A percentile compares a stretch with the other conserved stretches of the same genome.
Evolutionary conservation across 1,140 invertebrate genomes (phyloP).

Genomic region (Ostrea denselamellosa): DNA sequence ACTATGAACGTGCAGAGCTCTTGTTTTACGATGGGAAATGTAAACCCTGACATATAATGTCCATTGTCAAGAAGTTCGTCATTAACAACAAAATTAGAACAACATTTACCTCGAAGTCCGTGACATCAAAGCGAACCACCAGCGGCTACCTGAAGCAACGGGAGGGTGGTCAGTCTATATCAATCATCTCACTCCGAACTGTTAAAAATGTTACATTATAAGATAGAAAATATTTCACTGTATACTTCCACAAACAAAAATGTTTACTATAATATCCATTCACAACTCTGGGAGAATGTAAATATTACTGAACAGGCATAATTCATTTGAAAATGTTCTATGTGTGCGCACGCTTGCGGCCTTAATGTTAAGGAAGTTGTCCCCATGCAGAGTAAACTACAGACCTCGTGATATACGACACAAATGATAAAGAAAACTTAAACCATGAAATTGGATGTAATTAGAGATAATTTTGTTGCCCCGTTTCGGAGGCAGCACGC

Average conservation of each 20-base stretch:
- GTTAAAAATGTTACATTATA: neutral
- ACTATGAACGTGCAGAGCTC: too few relatives aligned
- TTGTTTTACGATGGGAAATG: too few relatives aligned
- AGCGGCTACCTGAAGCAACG: slow-evolving; percentile 6
- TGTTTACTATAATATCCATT: too few relatives aligned
- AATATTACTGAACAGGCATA: too few relatives aligned
- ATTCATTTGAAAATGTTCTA: too few relatives aligned
- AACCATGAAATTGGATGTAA: slow-evolving; percentile 28
- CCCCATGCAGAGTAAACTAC: neutral
- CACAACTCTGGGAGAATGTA: too few relatives aligned
- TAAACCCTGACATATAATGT: neutral
- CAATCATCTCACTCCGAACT: slow-evolving; percentile 14
- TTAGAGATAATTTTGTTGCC: neutral
- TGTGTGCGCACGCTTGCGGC: too few relatives aligned
- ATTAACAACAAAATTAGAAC: neutral
- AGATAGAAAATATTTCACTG: too few relatives aligned
- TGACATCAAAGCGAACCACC: slow-evolving; percentile 16
- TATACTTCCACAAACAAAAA: too few relatives aligned
- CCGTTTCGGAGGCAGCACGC: neutral
- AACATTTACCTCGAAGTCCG: slow-evolving; percentile 16
- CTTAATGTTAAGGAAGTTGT: neutral
- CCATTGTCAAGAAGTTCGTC: neutral
- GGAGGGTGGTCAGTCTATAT: neutral
- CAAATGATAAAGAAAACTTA: neutral
- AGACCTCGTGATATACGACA: neutral